phyloP scores from a whole-genome alignment of 2,797 vertebrate genomes.

The Sebastolobus alascanus region DNA sequence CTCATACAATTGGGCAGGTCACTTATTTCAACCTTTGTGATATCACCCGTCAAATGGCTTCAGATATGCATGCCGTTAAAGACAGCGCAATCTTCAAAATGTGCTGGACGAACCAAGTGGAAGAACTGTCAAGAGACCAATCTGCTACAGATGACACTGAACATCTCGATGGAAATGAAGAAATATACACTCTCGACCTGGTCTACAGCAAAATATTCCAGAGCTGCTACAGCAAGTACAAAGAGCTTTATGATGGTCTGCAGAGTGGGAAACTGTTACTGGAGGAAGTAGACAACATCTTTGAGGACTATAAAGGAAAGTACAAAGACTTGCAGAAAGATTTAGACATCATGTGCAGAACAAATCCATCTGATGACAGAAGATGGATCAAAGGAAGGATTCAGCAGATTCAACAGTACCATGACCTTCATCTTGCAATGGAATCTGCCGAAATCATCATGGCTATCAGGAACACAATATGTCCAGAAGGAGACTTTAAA shows the following conservation, averaged over 20 bases:
- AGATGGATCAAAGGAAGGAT: conserved; percentile 25
- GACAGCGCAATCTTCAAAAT: conserved; percentile 50
- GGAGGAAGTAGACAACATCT: conserved; percentile 46
- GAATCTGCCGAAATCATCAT: conserved; percentile 46
- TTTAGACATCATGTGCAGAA: conserved; percentile 51
- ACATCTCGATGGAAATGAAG: not conserved
- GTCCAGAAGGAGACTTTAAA: conserved; percentile 45
- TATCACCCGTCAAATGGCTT: conserved; percentile 39
- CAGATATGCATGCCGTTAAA: conserved; percentile 27
- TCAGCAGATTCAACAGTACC: conserved; percentile 47
- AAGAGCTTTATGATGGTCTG: conserved; percentile 24
- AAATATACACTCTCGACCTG: conserved; percentile 47
- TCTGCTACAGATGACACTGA: conserved; percentile 15
- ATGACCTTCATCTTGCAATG: conserved; percentile 34
- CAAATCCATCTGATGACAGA: conserved; percentile 3
- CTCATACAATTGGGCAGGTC: not conserved
- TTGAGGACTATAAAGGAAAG: conserved; percentile 28
- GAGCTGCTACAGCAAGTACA: conserved; percentile 35
- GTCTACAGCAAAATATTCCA: conserved; percentile 48
- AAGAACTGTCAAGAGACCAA: conserved; percentile 38
- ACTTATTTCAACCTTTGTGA: conserved; percentile 50
- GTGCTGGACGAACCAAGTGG: conserved; percentile 46
- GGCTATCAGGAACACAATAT: conserved; percentile 33
- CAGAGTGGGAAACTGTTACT: conserved; percentile 41
- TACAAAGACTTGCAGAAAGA: conserved; percentile 22